A percentile compares a stretch with the other conserved stretches of the same genome.
Evolutionary conservation across 2,888 invertebrate species (phyloP).

Genomic region (Ichneumoninae sp.): DNA sequence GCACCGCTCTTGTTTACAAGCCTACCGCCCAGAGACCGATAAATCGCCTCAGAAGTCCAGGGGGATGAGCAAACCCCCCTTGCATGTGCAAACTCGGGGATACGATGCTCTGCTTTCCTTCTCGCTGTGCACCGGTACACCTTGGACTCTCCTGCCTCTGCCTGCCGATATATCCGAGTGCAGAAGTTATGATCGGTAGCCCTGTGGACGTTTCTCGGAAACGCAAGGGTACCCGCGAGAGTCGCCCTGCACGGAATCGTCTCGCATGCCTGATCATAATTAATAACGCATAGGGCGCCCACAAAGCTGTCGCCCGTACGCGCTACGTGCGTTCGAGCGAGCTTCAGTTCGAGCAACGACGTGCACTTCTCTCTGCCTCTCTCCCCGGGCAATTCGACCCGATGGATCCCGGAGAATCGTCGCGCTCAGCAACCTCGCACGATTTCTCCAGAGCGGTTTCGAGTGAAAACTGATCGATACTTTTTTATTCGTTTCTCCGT

Average conservation of each 20-base stretch:
- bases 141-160: not conserved
- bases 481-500: not conserved
- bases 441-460: not conserved
- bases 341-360: not conserved
- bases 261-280: slow-evolving; percentile 83
- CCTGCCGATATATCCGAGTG: slow-evolving; percentile 69
- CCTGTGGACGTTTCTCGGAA: slow-evolving; percentile 65
- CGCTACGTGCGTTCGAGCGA: slow-evolving; percentile 20
- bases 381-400: slow-evolving; percentile 26
- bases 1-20: slow-evolving; percentile 68
- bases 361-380: not conserved
- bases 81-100: slow-evolving; percentile 10
- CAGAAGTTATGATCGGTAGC: slow-evolving; percentile 70
- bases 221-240: slow-evolving; percentile 46
- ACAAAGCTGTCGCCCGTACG: slow-evolving; percentile 78
- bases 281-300: slow-evolving; percentile 80
- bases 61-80: slow-evolving; percentile 52
- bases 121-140: not conserved
- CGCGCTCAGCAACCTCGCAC: not conserved
- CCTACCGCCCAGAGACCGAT: slow-evolving; percentile 65
- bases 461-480: not conserved
- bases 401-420: slow-evolving; percentile 7
- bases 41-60: slow-evolving; percentile 58
- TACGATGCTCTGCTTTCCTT: slow-evolving; percentile 26
- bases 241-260: slow-evolving; percentile 74